phyloP scores from a whole-genome alignment of 2,888 invertebrate species.

The Oscheius onirici region DNA sequence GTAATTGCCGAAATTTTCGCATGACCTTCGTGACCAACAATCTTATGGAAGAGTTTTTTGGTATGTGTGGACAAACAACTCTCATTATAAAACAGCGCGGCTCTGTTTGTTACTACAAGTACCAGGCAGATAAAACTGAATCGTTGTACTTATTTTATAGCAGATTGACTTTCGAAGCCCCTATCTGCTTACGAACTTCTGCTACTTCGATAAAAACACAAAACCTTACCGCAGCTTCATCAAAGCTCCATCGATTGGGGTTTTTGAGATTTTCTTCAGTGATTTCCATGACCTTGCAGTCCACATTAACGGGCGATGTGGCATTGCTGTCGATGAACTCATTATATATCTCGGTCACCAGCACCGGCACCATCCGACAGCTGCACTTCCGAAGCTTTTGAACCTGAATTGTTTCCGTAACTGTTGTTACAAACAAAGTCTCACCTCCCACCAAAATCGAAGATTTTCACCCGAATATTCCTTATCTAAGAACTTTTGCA shows the following conservation, averaged over 20 bases:
- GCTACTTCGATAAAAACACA: too few species aligned
- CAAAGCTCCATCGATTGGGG: constrained; percentile 92
- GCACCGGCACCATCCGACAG: constrained; percentile 83
- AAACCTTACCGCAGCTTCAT: constrained; percentile 87
- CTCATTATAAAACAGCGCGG: too few species aligned
- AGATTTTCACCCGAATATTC: constrained; percentile 99
- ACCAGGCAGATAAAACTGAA: too few species aligned
- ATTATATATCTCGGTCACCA: constrained; percentile 80
- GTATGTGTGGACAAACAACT: too few species aligned
- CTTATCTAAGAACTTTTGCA: constrained; percentile 92
- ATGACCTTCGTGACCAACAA: background rate
- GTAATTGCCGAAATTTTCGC: constrained; percentile 10
- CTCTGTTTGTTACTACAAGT: too few species aligned
- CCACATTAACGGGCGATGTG: constrained; percentile 94
- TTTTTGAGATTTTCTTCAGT: constrained; percentile 84
- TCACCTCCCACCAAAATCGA: constrained; percentile 78
- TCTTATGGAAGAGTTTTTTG: too few species aligned
- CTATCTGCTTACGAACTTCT: background rate
- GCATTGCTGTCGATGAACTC: constrained; percentile 94
- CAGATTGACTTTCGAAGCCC: too few species aligned
- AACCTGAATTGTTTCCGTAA: constrained; percentile 48
- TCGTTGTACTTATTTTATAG: too few species aligned
- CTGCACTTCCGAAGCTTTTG: constrained; percentile 90
- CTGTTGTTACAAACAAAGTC: too few species aligned
- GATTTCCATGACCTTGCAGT: constrained; percentile 87